Evolutionary conservation across 1,140 invertebrate genomes (phyloP).

Genomic region (Monochamus saltuarius): DNA sequence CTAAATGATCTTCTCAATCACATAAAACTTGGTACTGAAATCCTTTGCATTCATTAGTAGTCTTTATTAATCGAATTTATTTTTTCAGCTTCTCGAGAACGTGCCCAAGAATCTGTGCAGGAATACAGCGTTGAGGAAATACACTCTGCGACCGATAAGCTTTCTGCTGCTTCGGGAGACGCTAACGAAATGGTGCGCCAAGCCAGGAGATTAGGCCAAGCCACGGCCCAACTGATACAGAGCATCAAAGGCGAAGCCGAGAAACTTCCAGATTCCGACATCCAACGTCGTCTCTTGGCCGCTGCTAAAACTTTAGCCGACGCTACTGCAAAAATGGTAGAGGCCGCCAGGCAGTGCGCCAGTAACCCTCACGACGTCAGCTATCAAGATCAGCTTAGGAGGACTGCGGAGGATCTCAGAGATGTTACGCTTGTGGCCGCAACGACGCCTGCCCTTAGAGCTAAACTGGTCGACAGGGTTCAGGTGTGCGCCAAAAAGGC

Average conservation of each 20-base stretch:
- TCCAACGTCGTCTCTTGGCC: slow-evolving; percentile 85
- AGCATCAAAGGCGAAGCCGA: slow-evolving; percentile 94
- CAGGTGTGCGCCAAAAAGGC: slow-evolving; percentile 84
- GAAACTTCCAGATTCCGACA: slow-evolving; percentile 80
- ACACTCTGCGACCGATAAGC: slow-evolving; percentile 83
- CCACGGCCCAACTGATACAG: slow-evolving; percentile 88
- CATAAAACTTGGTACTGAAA: slow-evolving; percentile 63
- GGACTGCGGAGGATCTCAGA: slow-evolving; percentile 88
- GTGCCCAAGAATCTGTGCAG: slow-evolving; percentile 60
- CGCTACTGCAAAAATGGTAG: slow-evolving; percentile 93
- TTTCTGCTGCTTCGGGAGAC: slow-evolving; percentile 82
- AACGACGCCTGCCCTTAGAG: slow-evolving; percentile 72
- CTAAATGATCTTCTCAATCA: slow-evolving; percentile 90
- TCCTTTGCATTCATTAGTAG: too few species aligned
- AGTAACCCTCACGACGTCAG: slow-evolving; percentile 79
- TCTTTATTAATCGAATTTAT: too few species aligned
- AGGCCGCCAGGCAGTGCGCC: slow-evolving; percentile 91
- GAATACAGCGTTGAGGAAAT: slow-evolving; percentile 87
- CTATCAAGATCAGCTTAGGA: slow-evolving; percentile 79
- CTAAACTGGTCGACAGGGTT: slow-evolving; percentile 73
- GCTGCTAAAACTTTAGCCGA: slow-evolving; percentile 93
- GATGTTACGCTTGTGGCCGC: slow-evolving; percentile 84
- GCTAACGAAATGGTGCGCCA: slow-evolving; percentile 92
- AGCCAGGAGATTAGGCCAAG: slow-evolving; percentile 87
- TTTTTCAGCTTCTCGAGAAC: slow-evolving; percentile 46